Evolutionary conservation across 2,888 invertebrate genomes (phyloP).

Genomic region (Nephrocerus scutellatus): DNA sequence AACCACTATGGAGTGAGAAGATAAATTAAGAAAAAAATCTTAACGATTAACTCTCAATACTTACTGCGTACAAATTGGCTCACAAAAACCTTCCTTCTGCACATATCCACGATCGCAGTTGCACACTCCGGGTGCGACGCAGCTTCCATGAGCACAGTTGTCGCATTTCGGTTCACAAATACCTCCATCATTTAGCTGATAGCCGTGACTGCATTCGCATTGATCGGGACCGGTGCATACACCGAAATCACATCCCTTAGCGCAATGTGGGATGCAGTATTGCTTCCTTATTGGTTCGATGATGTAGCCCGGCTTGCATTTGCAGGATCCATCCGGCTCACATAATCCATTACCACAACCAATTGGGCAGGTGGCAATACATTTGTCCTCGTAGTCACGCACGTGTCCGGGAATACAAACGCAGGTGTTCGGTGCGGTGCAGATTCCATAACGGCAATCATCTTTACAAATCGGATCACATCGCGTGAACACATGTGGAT

Average conservation of each 20-base stretch:
- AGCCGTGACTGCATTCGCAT: slow-evolving; percentile 35
- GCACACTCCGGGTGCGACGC: slow-evolving; percentile 56
- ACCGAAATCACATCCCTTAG: slow-evolving; percentile 35
- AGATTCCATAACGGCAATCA: slow-evolving; percentile 51
- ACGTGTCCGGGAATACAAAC: slow-evolving; percentile 48
- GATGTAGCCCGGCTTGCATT: slow-evolving; percentile 39
- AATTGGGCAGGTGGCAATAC: slow-evolving; percentile 61
- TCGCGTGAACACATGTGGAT: slow-evolving; percentile 51
- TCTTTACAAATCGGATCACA: slow-evolving; percentile 49
- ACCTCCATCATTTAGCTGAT: slow-evolving; percentile 30
- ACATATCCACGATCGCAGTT: slow-evolving; percentile 53
- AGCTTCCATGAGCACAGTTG: slow-evolving; percentile 51
- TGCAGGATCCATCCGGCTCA: slow-evolving; percentile 34
- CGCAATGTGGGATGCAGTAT: slow-evolving; percentile 39
- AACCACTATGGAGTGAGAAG: slow-evolving; percentile 36
- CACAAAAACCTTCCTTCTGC: slow-evolving; percentile 43
- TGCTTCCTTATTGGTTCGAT: slow-evolving; percentile 39
- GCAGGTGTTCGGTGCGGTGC: slow-evolving; percentile 49
- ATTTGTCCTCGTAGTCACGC: slow-evolving; percentile 43
- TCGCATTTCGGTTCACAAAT: slow-evolving; percentile 46
- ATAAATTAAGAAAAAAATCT: no score
- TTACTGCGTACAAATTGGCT: slow-evolving; percentile 41
- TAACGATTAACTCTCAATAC: slow-evolving; percentile 11
- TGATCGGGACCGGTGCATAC: slow-evolving; percentile 37
- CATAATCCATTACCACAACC: slow-evolving; percentile 56